Conservation (phyloP, 2,797 vertebrate species). For the Chrosomus eos region DNA sequence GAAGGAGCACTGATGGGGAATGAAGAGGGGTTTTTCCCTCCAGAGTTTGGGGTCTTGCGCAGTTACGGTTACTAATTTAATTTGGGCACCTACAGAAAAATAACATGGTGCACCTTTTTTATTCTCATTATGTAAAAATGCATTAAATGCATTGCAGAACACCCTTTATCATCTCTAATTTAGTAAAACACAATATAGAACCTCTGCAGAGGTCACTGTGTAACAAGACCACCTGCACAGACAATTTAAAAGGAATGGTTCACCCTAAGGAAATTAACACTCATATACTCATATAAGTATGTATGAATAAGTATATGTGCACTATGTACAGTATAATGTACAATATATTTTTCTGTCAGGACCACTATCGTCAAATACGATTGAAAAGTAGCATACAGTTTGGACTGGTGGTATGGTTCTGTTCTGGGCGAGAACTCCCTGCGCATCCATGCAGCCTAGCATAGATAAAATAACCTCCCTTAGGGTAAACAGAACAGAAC, state of each 20-base stretch:
- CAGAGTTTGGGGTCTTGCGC: background rate
- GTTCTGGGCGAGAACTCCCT: too few relatives aligned
- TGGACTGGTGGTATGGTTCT: too few relatives aligned
- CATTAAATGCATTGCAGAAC: background rate
- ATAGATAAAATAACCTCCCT: too few relatives aligned
- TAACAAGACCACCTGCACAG: background rate
- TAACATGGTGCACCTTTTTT: background rate
- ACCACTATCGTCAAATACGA: too few relatives aligned
- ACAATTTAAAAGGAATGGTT: background rate
- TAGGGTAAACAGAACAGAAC: too few relatives aligned
- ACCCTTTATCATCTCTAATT: background rate
- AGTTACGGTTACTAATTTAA: conserved; percentile 16
- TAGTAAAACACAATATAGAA: background rate
- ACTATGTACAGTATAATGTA: background rate
- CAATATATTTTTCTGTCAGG: too few relatives aligned
- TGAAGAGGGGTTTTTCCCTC: background rate
- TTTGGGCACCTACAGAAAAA: conserved; percentile 9
- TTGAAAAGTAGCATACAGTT: too few relatives aligned
- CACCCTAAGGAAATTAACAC: background rate
- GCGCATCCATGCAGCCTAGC: too few relatives aligned
- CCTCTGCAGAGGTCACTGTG: background rate
- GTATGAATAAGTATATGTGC: background rate
- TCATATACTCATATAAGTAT: background rate
- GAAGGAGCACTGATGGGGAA: background rate
- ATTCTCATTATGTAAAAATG: background rate